Evolutionary conservation across 2,113 vertebrate species (phyloP).

Genomic region (Erythrolamprus reginae): DNA sequence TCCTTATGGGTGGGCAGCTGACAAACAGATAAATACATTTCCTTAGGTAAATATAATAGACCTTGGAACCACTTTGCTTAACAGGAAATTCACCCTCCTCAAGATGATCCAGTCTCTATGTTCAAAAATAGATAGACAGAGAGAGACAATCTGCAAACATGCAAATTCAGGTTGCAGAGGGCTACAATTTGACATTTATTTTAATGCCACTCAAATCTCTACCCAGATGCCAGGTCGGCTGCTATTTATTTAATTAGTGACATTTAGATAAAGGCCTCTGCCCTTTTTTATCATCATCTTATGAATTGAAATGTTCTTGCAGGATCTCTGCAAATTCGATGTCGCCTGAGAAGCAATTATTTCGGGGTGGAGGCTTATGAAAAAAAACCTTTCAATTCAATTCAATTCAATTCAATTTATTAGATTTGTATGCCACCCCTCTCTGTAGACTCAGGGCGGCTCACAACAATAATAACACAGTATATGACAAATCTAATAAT

Average conservation of each 20-base stretch:
- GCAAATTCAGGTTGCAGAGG: constrained; percentile 24
- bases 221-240: constrained; percentile 1
- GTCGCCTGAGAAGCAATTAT: not conserved
- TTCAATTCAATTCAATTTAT: too few relatives aligned
- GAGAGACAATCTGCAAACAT: not conserved
- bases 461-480: too few relatives aligned
- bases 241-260: constrained; percentile 14
- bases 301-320: not conserved
- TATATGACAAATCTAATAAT: too few relatives aligned
- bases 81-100: not conserved
- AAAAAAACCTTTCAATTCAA: not conserved
- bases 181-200: constrained; percentile 41
- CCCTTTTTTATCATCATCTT: not conserved
- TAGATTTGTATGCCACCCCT: too few relatives aligned
- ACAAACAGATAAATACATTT: not conserved
- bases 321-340: not conserved
- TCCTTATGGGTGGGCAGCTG: not conserved
- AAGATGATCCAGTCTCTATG: not conserved
- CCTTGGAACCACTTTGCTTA: too few relatives aligned
- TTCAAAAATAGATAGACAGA: not conserved
- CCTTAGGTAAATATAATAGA: not conserved
- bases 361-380: not conserved
- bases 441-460: too few relatives aligned
- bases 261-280: constrained; percentile 29
- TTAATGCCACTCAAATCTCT: constrained; percentile 23